phyloP scores from a whole-genome alignment of 1,140 invertebrate species.

The Bombus soroeensis region DNA sequence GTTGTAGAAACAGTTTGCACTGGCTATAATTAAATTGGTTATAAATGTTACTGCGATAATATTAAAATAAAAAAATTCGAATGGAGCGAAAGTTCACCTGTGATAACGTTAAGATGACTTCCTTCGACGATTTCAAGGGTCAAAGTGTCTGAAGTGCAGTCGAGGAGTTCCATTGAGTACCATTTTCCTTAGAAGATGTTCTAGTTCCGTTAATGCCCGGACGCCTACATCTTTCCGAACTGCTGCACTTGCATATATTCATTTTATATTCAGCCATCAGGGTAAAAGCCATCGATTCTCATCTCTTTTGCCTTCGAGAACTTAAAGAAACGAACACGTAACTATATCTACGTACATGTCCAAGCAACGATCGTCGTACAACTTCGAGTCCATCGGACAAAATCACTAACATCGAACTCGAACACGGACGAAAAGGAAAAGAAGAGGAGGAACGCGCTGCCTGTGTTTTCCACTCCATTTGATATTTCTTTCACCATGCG shows the following conservation, averaged over 20 bases:
- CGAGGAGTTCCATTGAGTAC: neutral
- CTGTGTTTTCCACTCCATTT: slow-evolving; percentile 73
- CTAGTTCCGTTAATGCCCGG: slow-evolving; percentile 20
- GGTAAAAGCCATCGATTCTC: slow-evolving; percentile 59
- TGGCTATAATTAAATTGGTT: too few relatives aligned
- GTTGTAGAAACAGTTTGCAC: too few relatives aligned
- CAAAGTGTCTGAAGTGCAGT: neutral
- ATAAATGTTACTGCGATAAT: neutral
- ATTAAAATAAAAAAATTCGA: neutral
- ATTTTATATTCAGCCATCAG: slow-evolving; percentile 22
- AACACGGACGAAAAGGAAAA: slow-evolving; percentile 11
- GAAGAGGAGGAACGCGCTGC: slow-evolving; percentile 40
- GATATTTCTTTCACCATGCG: slow-evolving; percentile 67
- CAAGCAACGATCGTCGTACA: slow-evolving; percentile 25
- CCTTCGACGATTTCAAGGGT: neutral
- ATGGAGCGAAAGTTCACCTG: neutral
- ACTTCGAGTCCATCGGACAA: slow-evolving; percentile 57
- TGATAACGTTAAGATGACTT: neutral
- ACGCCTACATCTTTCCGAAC: slow-evolving; percentile 25
- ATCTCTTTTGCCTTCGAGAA: neutral
- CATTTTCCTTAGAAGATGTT: neutral
- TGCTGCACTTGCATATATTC: slow-evolving; percentile 33
- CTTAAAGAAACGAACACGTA: too few relatives aligned
- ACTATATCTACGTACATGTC: neutral
- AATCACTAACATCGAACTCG: slow-evolving; percentile 12